phyloP scores from a whole-genome alignment of 2,797 vertebrate genomes.

The Erethizon dorsatum region DNA sequence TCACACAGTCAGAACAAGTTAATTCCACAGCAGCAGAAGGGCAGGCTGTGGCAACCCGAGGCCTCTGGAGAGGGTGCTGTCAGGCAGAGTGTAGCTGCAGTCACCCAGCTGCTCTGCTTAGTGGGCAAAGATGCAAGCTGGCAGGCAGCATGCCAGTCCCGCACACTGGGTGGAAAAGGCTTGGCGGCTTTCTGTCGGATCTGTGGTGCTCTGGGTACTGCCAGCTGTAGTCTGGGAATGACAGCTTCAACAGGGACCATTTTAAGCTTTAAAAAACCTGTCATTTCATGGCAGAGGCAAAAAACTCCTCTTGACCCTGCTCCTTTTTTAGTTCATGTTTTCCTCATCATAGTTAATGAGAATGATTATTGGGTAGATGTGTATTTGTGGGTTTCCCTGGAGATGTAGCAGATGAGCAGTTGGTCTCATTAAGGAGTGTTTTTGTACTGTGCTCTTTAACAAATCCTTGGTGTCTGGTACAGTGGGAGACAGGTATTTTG shows the following conservation, averaged over 20 bases:
- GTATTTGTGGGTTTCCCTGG: constrained; percentile 59
- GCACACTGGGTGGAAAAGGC: neutral
- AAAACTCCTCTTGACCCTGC: constrained; percentile 17
- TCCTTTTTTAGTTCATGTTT: neutral
- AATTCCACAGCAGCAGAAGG: constrained; percentile 88
- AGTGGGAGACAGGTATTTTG: neutral
- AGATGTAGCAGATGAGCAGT: constrained; percentile 59
- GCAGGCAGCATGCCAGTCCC: constrained; percentile 82
- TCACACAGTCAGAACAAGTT: constrained; percentile 91
- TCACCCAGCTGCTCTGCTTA: constrained; percentile 64
- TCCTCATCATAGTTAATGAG: constrained; percentile 23
- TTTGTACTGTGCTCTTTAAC: constrained; percentile 25
- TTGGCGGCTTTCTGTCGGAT: constrained; percentile 81
- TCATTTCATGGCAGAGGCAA: constrained; percentile 51
- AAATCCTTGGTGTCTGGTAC: constrained; percentile 71
- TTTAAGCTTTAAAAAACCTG: constrained; percentile 42
- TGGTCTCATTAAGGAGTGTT: constrained; percentile 71
- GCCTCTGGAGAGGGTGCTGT: constrained; percentile 90
- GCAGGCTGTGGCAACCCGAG: constrained; percentile 87
- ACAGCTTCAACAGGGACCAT: neutral
- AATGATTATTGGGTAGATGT: constrained; percentile 59
- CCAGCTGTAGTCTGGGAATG: constrained; percentile 58
- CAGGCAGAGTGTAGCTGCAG: constrained; percentile 70
- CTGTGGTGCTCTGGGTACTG: neutral
- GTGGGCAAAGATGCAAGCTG: constrained; percentile 76